Percentiles rank a stretch among this genome's conserved stretches.
Evolutionary conservation across 2,113 vertebrate species (phyloP).

Genomic region (Rana temporaria): DNA sequence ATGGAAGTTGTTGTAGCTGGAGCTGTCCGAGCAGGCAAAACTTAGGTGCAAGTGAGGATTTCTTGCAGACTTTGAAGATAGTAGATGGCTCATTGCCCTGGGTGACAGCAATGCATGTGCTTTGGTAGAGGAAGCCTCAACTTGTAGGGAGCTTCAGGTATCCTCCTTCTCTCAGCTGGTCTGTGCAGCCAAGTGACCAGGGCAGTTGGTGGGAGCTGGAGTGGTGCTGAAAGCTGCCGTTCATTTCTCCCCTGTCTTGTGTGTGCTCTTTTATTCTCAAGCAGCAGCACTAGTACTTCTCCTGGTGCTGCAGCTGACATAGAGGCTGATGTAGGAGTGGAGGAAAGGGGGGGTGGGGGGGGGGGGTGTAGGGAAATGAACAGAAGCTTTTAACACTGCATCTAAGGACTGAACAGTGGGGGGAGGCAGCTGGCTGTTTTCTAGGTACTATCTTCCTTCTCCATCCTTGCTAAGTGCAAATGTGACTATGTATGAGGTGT

Average conservation of each 20-base stretch:
- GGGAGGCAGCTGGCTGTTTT: slow-evolving; percentile 30
- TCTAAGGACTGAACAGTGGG: slow-evolving; percentile 38
- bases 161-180: slow-evolving; percentile 11
- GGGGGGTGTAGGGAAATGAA: slow-evolving; percentile 29
- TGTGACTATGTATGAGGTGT: neutral
- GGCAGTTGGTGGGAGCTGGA: slow-evolving; percentile 6
- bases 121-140: neutral
- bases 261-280: slow-evolving; percentile 44
- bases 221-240: slow-evolving; percentile 25
- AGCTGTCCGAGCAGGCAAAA: slow-evolving; percentile 9
- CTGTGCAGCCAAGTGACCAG: neutral
- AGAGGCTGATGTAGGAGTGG: slow-evolving; percentile 55
- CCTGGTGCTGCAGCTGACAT: slow-evolving; percentile 49
- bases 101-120: slow-evolving; percentile 3
- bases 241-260: slow-evolving; percentile 44
- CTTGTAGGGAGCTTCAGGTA: slow-evolving; percentile 27
- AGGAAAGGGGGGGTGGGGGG: neutral
- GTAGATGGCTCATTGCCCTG: slow-evolving; percentile 7
- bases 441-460: slow-evolving; percentile 3
- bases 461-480: neutral
- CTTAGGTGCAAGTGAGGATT: slow-evolving; percentile 17
- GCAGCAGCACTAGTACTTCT: slow-evolving; percentile 48
- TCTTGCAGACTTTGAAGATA: slow-evolving; percentile 31
- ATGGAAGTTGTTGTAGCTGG: slow-evolving; percentile 39
- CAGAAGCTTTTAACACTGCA: slow-evolving; percentile 49